Evolutionary conservation across 2,113 vertebrate genomes (phyloP).

Genomic region (Actenoides hombroni): DNA sequence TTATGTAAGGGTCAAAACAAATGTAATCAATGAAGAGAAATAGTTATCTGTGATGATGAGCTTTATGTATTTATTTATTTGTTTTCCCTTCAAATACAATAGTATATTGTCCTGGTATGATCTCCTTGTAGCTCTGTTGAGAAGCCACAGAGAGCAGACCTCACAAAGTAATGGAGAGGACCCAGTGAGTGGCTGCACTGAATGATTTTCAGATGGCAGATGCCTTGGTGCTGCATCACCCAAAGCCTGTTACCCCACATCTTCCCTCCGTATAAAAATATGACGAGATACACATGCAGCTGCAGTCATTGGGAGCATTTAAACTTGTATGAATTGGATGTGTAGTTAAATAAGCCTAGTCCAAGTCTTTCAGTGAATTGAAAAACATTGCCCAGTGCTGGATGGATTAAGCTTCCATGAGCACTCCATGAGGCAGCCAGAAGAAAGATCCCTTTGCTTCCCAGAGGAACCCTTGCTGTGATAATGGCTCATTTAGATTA

Average conservation of each 20-base stretch:
- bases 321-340: neutral
- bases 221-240: neutral
- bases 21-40: neutral
- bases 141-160: neutral
- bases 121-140: neutral
- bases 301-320: neutral
- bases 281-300: neutral
- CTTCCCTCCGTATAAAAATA: neutral
- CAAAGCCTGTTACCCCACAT: neutral
- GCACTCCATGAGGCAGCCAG: neutral
- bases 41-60: constrained; percentile 7
- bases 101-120: neutral
- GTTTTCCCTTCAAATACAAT: neutral
- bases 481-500: neutral
- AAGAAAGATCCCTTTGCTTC: neutral
- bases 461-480: neutral
- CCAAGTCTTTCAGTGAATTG: neutral
- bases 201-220: neutral
- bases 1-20: neutral
- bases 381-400: no score
- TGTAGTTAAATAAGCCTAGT: neutral
- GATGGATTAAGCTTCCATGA: accelerated
- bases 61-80: neutral
- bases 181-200: neutral
- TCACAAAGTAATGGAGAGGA: neutral